A percentile compares a stretch with the other conserved stretches of the same genome.
phyloP scores from a whole-genome alignment of 2,888 invertebrate species.

The Drosophila anomalata region DNA sequence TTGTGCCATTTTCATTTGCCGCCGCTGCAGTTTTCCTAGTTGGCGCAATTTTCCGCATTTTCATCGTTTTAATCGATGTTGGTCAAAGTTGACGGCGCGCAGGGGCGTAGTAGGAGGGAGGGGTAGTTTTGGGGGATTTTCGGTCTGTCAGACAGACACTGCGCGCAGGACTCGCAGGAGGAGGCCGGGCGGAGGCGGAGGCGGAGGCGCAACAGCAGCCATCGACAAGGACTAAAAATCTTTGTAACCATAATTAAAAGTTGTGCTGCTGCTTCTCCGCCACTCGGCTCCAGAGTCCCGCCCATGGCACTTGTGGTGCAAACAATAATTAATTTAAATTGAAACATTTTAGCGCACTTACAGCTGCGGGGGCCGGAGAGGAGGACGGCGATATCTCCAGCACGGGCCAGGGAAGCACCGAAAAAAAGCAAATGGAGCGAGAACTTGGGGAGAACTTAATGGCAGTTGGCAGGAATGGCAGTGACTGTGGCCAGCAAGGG shows the following conservation, averaged over 20 bases:
- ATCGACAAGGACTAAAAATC: constrained; percentile 72
- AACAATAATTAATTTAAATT: constrained; percentile 83
- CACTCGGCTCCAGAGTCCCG: constrained; percentile 9
- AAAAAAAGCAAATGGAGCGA: background rate
- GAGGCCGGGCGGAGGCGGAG: constrained; percentile 1
- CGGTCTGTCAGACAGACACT: constrained; percentile 20
- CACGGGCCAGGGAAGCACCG: background rate
- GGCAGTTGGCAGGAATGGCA: background rate
- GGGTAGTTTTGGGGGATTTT: constrained; percentile 1
- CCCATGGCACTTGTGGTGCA: constrained; percentile 81
- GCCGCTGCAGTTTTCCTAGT: constrained; percentile 75
- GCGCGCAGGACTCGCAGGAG: too few relatives aligned
- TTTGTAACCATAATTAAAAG: constrained; percentile 80
- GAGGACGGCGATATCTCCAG: background rate
- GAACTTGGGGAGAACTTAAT: constrained; percentile 7
- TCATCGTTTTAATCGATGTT: constrained; percentile 79
- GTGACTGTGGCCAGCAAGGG: constrained; percentile 9
- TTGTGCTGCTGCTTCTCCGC: constrained; percentile 42
- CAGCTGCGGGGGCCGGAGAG: constrained; percentile 5
- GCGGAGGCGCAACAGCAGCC: constrained; percentile 35
- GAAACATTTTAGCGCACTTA: constrained; percentile 75
- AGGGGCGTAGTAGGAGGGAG: background rate
- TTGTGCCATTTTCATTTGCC: constrained; percentile 72
- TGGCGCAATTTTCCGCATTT: constrained; percentile 79
- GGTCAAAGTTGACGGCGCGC: constrained; percentile 66